Evolutionary conservation across 2,113 vertebrate species (phyloP).

Genomic region (Hoplias malabaricus): DNA sequence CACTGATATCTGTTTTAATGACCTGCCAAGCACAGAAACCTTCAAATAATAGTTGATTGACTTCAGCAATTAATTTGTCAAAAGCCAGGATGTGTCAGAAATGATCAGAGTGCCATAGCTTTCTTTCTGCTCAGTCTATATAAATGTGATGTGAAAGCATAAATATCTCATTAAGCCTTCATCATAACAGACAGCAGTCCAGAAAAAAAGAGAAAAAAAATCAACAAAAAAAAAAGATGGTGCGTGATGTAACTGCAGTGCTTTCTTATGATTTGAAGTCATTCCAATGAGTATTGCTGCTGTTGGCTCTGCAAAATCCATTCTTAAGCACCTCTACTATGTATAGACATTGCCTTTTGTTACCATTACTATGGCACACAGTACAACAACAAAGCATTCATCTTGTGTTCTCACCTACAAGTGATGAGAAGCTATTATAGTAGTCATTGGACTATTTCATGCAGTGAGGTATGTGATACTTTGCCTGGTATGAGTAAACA

Average conservation of each 20-base stretch:
- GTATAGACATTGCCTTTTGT: not conserved
- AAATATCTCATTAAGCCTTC: conserved; percentile 20
- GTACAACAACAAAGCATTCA: not conserved
- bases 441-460: not conserved
- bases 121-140: conserved; percentile 8
- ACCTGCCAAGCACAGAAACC: conserved; percentile 15
- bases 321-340: not conserved
- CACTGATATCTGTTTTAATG: conserved; percentile 25
- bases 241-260: not conserved
- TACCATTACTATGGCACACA: not conserved
- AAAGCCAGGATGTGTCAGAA: not conserved
- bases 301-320: not conserved
- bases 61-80: conserved; percentile 37
- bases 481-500: not conserved
- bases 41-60: conserved; percentile 38
- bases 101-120: conserved; percentile 15
- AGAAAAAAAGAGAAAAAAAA: not conserved
- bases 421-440: not conserved
- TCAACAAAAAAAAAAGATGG: not conserved
- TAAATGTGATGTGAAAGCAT: conserved; percentile 5
- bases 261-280: not conserved
- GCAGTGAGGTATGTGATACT: not conserved
- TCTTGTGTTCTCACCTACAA: not conserved
- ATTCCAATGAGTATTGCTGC: not conserved
- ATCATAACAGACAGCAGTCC: not conserved